Conservation (phyloP, 1,140 invertebrate genomes). For the Megalonaias nervosa region DNA sequence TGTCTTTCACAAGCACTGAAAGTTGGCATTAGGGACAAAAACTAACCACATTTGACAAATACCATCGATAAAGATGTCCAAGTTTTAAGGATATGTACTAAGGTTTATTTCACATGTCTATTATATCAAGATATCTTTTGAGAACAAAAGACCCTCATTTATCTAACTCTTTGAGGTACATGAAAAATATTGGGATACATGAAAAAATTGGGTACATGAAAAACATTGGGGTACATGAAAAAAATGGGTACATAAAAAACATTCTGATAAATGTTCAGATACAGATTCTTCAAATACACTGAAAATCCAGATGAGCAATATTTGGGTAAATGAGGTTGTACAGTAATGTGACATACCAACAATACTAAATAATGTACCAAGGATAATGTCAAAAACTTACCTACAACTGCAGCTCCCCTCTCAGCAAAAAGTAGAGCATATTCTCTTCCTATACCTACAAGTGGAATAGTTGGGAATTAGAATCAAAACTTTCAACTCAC, state of each 20-base stretch:
- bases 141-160: neutral
- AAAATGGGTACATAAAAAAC: neutral
- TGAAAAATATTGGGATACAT: neutral
- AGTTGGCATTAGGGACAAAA: too few relatives aligned
- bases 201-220: too few relatives aligned
- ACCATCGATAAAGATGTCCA: too few relatives aligned
- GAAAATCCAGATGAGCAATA: neutral
- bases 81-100: too few relatives aligned
- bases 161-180: neutral
- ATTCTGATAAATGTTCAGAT: neutral
- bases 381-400: slow-evolving; percentile 58
- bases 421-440: slow-evolving; percentile 95
- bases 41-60: too few relatives aligned
- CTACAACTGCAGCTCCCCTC: slow-evolving; percentile 94
- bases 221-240: too few relatives aligned
- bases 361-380: too few relatives aligned
- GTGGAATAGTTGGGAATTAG: too few relatives aligned
- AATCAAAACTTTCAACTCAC: too few relatives aligned
- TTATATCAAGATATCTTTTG: neutral
- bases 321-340: neutral
- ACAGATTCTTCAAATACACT: slow-evolving; percentile 2
- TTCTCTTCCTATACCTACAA: slow-evolving; percentile 84
- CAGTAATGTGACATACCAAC: neutral
- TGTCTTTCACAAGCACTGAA: too few relatives aligned
- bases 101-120: too few relatives aligned